Evolutionary conservation across 2,888 invertebrate species (phyloP).

Genomic region (Drosophila barbarae): DNA sequence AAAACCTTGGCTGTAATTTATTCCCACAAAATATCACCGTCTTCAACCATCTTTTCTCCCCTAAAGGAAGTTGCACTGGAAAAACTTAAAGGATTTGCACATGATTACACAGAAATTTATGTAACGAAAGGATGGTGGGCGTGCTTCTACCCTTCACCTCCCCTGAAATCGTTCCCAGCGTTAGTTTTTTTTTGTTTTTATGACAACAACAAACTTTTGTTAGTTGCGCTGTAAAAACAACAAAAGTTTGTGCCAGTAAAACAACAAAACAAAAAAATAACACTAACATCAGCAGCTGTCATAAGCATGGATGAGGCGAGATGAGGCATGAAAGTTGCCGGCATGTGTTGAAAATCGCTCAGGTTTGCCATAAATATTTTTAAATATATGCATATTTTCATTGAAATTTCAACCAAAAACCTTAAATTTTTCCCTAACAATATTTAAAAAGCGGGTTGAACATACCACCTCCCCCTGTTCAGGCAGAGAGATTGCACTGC

Average conservation of each 20-base stretch:
- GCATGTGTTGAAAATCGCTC: constrained; percentile 1
- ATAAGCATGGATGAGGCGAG: constrained; percentile 14
- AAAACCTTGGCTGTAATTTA: neutral
- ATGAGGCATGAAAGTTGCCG: constrained; percentile 8
- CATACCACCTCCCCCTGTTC: no score
- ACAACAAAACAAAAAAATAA: constrained; percentile 25
- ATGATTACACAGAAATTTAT: constrained; percentile 9
- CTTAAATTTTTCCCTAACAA: neutral
- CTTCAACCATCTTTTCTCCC: neutral
- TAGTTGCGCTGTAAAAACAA: constrained; percentile 27
- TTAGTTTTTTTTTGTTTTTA: neutral
- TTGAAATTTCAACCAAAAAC: neutral
- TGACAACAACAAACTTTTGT: constrained; percentile 5
- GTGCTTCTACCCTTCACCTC: neutral
- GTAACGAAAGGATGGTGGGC: neutral
- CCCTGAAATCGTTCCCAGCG: neutral
- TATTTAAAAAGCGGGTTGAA: neutral
- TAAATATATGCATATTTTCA: constrained; percentile 4
- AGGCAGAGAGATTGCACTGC: neutral
- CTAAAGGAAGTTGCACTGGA: neutral
- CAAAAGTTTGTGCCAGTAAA: constrained; percentile 13
- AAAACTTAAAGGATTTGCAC: constrained; percentile 13
- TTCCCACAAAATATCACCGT: constrained; percentile 1
- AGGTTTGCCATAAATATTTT: neutral
- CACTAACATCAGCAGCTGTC: constrained; percentile 31